These are phyloP conservation scores for Drosophila asahinai DNA, from an alignment of 1,140 invertebrate genomes.

Conservation along the genomic window DNA sequence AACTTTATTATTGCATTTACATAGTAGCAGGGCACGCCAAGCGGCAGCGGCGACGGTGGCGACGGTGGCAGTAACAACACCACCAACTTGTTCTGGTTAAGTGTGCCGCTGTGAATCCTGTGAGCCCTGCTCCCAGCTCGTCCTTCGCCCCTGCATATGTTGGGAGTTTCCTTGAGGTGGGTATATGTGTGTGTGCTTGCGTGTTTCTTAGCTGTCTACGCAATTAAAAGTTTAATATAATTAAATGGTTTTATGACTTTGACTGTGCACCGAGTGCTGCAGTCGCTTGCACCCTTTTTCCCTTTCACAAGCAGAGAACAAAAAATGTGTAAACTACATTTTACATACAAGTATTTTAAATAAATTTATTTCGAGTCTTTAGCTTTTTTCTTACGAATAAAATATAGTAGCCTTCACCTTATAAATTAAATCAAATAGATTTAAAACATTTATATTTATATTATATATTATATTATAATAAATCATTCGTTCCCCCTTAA, in stretches of 20 bases:
- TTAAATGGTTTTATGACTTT: conserved; percentile 85
- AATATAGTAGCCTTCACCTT: too few relatives aligned
- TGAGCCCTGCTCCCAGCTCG: not conserved
- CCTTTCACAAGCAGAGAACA: conserved; percentile 5
- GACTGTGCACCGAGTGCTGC: conserved; percentile 63
- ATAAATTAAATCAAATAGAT: too few relatives aligned
- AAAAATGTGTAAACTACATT: not conserved
- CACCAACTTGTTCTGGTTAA: conserved; percentile 56
- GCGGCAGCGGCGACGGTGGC: conserved; percentile 5
- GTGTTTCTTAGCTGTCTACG: conserved; percentile 76
- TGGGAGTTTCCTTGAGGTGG: conserved; percentile 43
- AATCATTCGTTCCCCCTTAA: not conserved
- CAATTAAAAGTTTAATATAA: conserved; percentile 85
- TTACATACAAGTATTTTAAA: not conserved
- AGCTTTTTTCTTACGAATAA: too few relatives aligned
- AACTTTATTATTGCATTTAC: conserved; percentile 85
- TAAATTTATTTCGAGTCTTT: not conserved
- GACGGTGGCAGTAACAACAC: conserved; percentile 28
- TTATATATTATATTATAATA: too few relatives aligned
- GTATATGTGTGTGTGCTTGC: conserved; percentile 40
- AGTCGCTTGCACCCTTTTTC: conserved; percentile 28
- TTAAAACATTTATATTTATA: too few relatives aligned
- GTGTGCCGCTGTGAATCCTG: conserved; percentile 60
- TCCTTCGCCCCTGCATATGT: conserved; percentile 61
- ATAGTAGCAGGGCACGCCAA: conserved; percentile 64